A percentile compares a stretch with the other conserved stretches of the same genome.
Conservation (phyloP, 2,888 invertebrate species). For the Nymphalis polychloros region DNA sequence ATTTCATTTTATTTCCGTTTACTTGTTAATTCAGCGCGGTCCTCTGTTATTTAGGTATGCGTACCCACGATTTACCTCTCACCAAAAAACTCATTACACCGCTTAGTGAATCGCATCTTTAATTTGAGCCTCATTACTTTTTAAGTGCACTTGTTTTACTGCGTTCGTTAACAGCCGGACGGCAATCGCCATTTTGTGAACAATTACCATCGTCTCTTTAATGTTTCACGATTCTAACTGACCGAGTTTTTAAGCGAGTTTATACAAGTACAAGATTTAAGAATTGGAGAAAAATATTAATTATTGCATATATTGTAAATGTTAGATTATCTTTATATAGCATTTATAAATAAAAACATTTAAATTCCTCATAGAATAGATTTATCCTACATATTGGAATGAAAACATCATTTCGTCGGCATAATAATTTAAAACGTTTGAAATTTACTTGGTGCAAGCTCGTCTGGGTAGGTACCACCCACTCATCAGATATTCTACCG, state of each 20-base stretch:
- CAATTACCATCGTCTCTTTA: slow-evolving; percentile 27
- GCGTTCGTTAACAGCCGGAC: slow-evolving; percentile 47
- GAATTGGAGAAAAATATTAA: too few relatives aligned
- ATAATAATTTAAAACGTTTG: too few relatives aligned
- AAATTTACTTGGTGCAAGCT: too few relatives aligned
- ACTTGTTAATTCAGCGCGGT: slow-evolving; percentile 22
- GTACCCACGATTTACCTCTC: slow-evolving; percentile 37
- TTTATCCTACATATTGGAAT: too few relatives aligned
- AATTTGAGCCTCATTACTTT: slow-evolving; percentile 50
- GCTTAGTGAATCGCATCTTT: slow-evolving; percentile 45
- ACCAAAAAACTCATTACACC: slow-evolving; percentile 41
- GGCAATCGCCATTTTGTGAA: slow-evolving; percentile 34
- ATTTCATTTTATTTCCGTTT: slow-evolving; percentile 24
- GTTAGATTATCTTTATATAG: too few relatives aligned
- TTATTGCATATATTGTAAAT: too few relatives aligned
- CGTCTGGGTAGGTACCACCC: too few relatives aligned
- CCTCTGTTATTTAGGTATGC: slow-evolving; percentile 33
- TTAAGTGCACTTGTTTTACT: slow-evolving; percentile 53
- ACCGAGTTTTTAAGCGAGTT: neutral
- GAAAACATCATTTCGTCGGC: too few relatives aligned
- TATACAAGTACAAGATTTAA: neutral
- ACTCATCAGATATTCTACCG: too few relatives aligned
- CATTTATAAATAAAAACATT: too few relatives aligned
- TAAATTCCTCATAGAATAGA: too few relatives aligned
- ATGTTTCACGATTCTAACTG: slow-evolving; percentile 14